Conservation (phyloP, 2,797 vertebrate species). For the Anguilla megastoma region DNA sequence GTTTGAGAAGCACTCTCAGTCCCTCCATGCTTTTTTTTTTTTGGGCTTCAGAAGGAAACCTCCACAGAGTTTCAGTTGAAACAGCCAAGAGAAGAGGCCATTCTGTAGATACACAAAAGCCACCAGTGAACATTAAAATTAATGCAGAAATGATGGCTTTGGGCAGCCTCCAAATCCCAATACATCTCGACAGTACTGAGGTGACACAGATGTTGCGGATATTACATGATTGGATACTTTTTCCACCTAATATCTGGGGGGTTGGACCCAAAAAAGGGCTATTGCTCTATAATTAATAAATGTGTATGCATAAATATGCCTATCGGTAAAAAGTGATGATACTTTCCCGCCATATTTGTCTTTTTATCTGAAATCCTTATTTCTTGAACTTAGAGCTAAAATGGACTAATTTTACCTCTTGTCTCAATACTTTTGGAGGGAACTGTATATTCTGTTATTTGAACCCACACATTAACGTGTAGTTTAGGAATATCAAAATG, state of each 20-base stretch:
- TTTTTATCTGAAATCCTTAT: neutral
- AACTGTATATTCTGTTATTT: neutral
- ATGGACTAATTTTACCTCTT: neutral
- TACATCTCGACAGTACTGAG: neutral
- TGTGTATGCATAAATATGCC: neutral
- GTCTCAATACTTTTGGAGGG: neutral
- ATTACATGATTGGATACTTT: neutral
- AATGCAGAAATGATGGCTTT: neutral
- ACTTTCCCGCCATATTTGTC: neutral
- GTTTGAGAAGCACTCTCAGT: no score
- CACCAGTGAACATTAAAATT: neutral
- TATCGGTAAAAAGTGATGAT: neutral
- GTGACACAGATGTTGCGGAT: conserved; percentile 1
- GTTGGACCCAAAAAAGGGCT: neutral
- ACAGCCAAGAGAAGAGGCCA: neutral
- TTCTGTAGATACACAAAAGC: neutral
- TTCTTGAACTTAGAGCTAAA: neutral
- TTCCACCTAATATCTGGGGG: neutral
- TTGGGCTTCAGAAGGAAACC: no score
- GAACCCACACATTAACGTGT: neutral
- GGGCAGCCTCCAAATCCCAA: conserved; percentile 8
- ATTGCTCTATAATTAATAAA: neutral
- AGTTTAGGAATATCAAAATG: neutral
- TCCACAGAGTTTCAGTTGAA: neutral
- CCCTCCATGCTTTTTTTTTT: no score